phyloP scores from a whole-genome alignment of 2,888 invertebrate genomes.

The Ernsta delagoae region DNA sequence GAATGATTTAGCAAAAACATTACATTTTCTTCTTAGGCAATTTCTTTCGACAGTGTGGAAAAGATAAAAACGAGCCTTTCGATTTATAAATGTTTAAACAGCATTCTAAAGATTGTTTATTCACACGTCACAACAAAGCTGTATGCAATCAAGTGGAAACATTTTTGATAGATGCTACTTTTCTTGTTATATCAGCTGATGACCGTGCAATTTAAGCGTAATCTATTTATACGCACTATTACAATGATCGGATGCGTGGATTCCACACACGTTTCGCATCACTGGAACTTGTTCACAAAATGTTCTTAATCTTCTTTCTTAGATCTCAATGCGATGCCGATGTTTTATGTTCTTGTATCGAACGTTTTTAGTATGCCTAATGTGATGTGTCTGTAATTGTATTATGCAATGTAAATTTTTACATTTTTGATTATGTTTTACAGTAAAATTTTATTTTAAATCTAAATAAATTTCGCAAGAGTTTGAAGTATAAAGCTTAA shows the following conservation, averaged over 20 bases:
- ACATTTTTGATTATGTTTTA: neutral
- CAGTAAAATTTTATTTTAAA: neutral
- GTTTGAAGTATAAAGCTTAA: no score
- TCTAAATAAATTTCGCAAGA: no score
- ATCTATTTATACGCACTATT: conserved; percentile 37
- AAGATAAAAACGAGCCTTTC: neutral
- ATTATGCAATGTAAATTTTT: neutral
- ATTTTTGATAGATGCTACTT: conserved; percentile 24
- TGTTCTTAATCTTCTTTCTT: conserved; percentile 23
- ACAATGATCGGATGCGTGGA: conserved; percentile 37
- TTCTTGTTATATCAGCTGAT: conserved; percentile 30
- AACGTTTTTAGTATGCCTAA: neutral
- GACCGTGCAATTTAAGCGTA: conserved; percentile 32
- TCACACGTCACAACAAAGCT: conserved; percentile 25
- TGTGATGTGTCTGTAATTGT: neutral
- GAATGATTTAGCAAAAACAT: neutral
- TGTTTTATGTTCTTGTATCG: conserved; percentile 3
- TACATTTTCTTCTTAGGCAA: neutral
- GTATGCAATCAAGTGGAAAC: conserved; percentile 18
- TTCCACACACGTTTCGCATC: conserved; percentile 34
- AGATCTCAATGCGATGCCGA: conserved; percentile 1
- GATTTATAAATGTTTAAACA: neutral
- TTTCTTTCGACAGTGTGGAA: neutral
- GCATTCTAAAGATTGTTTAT: conserved; percentile 10
- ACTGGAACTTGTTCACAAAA: conserved; percentile 24